Evolutionary conservation across 2,797 vertebrate species (phyloP).

Genomic region (Malacoctenus gilli): DNA sequence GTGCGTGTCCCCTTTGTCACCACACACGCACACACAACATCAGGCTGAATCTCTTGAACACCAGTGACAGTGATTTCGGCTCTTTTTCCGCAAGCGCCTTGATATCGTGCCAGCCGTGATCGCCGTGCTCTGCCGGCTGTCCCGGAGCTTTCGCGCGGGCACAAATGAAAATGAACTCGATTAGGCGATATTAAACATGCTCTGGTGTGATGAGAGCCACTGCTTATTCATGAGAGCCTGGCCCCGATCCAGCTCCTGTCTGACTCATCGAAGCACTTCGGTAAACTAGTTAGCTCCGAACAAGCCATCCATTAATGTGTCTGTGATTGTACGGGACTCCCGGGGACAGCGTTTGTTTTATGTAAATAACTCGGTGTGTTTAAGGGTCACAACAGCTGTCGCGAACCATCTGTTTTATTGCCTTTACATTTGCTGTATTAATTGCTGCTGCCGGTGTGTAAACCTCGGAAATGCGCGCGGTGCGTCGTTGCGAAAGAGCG

Average conservation of each 20-base stretch:
- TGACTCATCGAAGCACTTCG: constrained; percentile 45
- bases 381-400: constrained; percentile 8
- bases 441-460: not conserved
- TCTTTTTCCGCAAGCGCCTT: too few relatives aligned
- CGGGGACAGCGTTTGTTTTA: constrained; percentile 21
- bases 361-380: constrained; percentile 18
- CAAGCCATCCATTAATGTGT: constrained; percentile 32
- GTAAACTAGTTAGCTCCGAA: constrained; percentile 43
- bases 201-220: constrained; percentile 27
- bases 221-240: constrained; percentile 24
- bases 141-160: too few relatives aligned
- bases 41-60: too few relatives aligned
- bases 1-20: too few relatives aligned
- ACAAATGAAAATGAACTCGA: constrained; percentile 16
- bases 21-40: too few relatives aligned
- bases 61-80: too few relatives aligned
- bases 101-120: too few relatives aligned
- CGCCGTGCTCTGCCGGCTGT: too few relatives aligned
- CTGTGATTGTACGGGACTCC: constrained; percentile 28
- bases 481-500: too few relatives aligned
- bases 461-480: not conserved
- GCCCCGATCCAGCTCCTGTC: constrained; percentile 11
- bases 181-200: constrained; percentile 24
- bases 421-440: constrained; percentile 9
- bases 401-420: constrained; percentile 17